Evolutionary conservation across 1,140 invertebrate species (phyloP).

Genomic region (Gonatopus flavifemur): DNA sequence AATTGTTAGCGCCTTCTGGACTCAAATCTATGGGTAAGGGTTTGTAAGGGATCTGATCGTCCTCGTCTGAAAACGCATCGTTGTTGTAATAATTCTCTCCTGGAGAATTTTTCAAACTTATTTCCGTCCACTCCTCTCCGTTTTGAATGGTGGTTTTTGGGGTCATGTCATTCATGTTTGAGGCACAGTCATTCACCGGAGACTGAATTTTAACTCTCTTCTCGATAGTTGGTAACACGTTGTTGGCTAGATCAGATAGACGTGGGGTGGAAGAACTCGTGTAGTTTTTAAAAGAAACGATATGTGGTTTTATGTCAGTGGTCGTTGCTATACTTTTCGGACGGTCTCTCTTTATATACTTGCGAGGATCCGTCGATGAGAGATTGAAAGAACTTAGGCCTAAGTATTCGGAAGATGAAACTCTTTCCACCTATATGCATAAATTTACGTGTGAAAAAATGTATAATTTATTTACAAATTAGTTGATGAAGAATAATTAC

Average conservation of each 20-base stretch:
- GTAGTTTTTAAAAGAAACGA: constrained; percentile 32
- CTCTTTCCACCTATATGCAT: constrained; percentile 37
- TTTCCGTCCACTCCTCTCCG: constrained; percentile 59
- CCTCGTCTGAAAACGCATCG: constrained; percentile 50
- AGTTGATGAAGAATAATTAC: constrained; percentile 18
- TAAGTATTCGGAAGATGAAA: constrained; percentile 47
- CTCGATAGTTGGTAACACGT: constrained; percentile 31
- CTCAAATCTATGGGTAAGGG: constrained; percentile 48
- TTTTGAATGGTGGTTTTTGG: constrained; percentile 34
- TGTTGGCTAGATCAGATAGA: constrained; percentile 34
- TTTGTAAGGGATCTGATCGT: constrained; percentile 54
- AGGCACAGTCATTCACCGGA: constrained; percentile 21
- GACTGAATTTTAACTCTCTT: constrained; percentile 36
- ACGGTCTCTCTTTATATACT: constrained; percentile 53
- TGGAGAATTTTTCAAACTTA: constrained; percentile 55
- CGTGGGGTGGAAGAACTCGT: constrained; percentile 41
- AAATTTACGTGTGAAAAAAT: background rate
- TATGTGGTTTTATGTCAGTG: constrained; percentile 43
- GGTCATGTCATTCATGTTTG: constrained; percentile 9
- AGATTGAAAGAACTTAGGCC: constrained; percentile 47
- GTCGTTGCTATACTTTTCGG: constrained; percentile 43
- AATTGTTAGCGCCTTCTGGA: constrained; percentile 32
- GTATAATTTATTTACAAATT: no score
- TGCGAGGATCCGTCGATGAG: constrained; percentile 49
- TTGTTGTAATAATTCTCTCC: constrained; percentile 50